Conservation (phyloP, 1,140 invertebrate genomes). For the Oreohelix idahoensis region DNA sequence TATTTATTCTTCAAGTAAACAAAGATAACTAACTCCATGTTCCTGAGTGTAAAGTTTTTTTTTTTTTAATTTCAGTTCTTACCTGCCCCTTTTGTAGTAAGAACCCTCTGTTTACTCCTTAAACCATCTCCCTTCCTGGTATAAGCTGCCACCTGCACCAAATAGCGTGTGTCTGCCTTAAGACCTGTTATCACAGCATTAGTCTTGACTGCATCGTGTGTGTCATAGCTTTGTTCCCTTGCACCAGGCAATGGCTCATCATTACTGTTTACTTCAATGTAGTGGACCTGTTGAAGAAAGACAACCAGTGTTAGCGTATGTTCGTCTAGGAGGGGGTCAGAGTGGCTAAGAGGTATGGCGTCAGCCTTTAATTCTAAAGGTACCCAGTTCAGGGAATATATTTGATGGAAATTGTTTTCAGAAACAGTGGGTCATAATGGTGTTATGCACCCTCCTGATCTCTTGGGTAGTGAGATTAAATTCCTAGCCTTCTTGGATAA, state of each 20-base stretch:
- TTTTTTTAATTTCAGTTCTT: slow-evolving; percentile 11
- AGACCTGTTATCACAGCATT: slow-evolving; percentile 89
- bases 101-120: slow-evolving; percentile 83
- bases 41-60: too few relatives aligned
- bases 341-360: too few relatives aligned
- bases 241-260: slow-evolving; percentile 53
- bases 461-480: too few relatives aligned
- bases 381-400: too few relatives aligned
- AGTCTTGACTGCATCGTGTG: slow-evolving; percentile 77
- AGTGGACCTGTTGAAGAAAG: slow-evolving; percentile 80
- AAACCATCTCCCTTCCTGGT: slow-evolving; percentile 96
- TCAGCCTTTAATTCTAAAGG: too few relatives aligned
- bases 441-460: too few relatives aligned
- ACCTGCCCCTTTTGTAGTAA: slow-evolving; percentile 91
- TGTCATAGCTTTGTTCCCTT: slow-evolving; percentile 54
- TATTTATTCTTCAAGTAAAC: too few relatives aligned
- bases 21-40: too few relatives aligned
- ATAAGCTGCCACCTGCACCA: slow-evolving; percentile 86
- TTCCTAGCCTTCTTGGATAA: too few relatives aligned
- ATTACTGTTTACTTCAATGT: slow-evolving; percentile 73
- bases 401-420: too few relatives aligned
- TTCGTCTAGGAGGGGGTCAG: too few relatives aligned
- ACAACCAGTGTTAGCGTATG: background rate
- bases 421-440: too few relatives aligned
- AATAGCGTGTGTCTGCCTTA: slow-evolving; percentile 93